Evolutionary conservation across 2,888 invertebrate species (phyloP).

Genomic region (Protophormia terraenovae): DNA sequence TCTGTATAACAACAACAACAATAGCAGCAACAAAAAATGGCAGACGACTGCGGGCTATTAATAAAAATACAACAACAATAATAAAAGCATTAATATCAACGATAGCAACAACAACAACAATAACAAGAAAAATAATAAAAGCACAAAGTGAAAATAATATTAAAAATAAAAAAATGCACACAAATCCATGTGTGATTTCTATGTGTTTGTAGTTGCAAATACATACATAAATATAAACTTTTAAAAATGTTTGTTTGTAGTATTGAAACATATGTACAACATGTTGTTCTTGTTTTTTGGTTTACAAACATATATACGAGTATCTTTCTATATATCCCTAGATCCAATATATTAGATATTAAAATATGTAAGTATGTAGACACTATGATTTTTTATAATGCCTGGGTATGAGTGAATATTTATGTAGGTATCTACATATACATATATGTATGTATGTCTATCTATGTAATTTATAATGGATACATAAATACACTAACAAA

Average conservation of each 20-base stretch:
- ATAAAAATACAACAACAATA: conserved; percentile 42
- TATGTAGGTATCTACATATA: not conserved
- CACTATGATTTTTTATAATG: not conserved
- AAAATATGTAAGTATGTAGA: not conserved
- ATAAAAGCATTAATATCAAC: conserved; percentile 24
- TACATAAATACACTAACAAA: conserved; percentile 3
- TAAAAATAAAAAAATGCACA: conserved; percentile 42
- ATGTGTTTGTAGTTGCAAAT: not conserved
- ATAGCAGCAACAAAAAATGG: conserved; percentile 22
- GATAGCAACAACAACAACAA: conserved; percentile 23
- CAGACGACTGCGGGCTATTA: conserved; percentile 63
- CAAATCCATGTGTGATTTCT: conserved; percentile 2
- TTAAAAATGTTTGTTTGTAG: not conserved
- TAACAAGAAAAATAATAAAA: conserved; percentile 34
- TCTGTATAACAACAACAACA: conserved; percentile 6
- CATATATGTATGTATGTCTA: not conserved
- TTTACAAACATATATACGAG: conserved; percentile 33
- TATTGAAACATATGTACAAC: conserved; percentile 42
- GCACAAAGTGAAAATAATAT: conserved; percentile 58
- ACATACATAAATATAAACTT: not conserved
- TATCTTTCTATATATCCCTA: conserved; percentile 5
- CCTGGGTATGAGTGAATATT: not conserved
- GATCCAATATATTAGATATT: conserved; percentile 44
- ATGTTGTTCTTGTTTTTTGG: conserved; percentile 46
- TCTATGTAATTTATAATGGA: not conserved